phyloP scores from a whole-genome alignment of 2,113 vertebrate species.

The Chaetops frenatus region DNA sequence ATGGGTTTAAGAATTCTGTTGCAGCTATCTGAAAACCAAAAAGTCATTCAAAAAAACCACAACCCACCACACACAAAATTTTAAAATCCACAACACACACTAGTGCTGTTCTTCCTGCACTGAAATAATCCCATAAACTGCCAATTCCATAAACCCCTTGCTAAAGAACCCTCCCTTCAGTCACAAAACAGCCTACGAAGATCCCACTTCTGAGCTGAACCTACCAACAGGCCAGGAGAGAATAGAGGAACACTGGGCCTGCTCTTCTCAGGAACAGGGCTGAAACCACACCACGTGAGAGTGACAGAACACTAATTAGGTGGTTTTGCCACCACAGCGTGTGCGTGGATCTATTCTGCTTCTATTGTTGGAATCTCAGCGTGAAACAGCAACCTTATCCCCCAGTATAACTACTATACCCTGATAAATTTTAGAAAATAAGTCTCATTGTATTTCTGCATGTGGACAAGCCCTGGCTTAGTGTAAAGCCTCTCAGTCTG shows the following conservation, averaged over 20 bases:
- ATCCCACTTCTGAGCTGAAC: not conserved
- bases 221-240: not conserved
- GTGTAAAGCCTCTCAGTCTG: not conserved
- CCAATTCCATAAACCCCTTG: not conserved
- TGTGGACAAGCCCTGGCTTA: not conserved
- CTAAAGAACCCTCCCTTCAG: not conserved
- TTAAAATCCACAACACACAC: not conserved
- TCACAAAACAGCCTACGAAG: not conserved
- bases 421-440: not conserved
- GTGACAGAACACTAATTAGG: not conserved
- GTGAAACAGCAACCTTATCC: not conserved
- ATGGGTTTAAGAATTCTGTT: not conserved
- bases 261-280: not conserved
- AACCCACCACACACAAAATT: not conserved
- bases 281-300: not conserved
- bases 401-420: not conserved
- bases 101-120: not conserved
- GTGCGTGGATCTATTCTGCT: not conserved
- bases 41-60: not conserved
- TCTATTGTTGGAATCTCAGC: not conserved
- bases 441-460: not conserved
- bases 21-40: not conserved
- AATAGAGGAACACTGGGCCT: accelerated
- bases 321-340: not conserved
- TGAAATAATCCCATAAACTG: not conserved